Evolutionary conservation across 2,888 invertebrate species (phyloP).

Genomic region (Neoascia interrupta): DNA sequence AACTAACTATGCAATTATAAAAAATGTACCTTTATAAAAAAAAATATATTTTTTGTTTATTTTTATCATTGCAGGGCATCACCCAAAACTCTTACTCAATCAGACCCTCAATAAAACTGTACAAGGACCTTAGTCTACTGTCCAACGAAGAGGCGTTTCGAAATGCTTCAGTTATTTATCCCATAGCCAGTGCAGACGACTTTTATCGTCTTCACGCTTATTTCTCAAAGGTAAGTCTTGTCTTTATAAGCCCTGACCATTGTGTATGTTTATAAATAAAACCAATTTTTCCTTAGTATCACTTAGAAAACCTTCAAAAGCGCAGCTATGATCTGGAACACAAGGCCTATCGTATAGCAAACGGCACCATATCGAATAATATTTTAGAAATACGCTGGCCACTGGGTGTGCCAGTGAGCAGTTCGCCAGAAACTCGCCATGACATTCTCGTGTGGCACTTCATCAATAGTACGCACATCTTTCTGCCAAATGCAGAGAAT

Average conservation of each 20-base stretch:
- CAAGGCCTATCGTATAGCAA: conserved; percentile 78
- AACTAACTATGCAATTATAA: no score
- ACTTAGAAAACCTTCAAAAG: conserved; percentile 79
- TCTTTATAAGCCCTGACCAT: no score
- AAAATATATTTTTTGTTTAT: not conserved
- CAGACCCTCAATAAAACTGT: conserved; percentile 75
- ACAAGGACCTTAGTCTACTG: conserved; percentile 80
- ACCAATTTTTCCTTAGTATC: conserved; percentile 77
- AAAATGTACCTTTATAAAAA: no score
- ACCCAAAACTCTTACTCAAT: conserved; percentile 74
- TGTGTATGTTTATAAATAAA: not conserved
- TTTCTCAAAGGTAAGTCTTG: conserved; percentile 83
- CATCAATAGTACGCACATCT: conserved; percentile 91
- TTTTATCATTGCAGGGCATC: conserved; percentile 74
- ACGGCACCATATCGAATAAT: conserved; percentile 81
- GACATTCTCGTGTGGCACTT: conserved; percentile 93
- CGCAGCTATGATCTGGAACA: conserved; percentile 76
- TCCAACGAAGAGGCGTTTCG: conserved; percentile 80
- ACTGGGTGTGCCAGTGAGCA: conserved; percentile 84
- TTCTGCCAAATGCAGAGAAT: conserved; percentile 89
- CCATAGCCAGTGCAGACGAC: conserved; percentile 83
- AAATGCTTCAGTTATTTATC: conserved; percentile 84
- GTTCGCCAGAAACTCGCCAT: conserved; percentile 86
- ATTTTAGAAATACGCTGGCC: conserved; percentile 86
- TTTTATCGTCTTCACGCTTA: conserved; percentile 87